These are phyloP conservation scores for Monochamus saltuarius DNA, from an alignment of 1,140 invertebrate genomes.

Conservation along the genomic window DNA sequence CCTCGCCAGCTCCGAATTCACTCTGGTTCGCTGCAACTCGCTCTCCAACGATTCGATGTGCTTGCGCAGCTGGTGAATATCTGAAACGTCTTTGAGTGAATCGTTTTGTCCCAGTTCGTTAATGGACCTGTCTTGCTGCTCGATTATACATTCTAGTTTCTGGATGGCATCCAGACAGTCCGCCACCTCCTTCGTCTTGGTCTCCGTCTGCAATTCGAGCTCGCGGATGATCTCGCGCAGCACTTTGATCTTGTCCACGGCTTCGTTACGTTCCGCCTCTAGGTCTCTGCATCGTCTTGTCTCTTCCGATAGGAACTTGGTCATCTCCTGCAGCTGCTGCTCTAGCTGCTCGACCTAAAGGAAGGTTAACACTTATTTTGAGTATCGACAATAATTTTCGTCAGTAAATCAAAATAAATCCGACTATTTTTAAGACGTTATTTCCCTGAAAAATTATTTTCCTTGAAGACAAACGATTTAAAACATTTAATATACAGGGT, in stretches of 20 bases:
- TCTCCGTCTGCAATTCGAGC: conserved; percentile 69
- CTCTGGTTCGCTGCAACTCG: conserved; percentile 59
- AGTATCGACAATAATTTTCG: not conserved
- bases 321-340: conserved; percentile 67
- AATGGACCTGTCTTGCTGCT: conserved; percentile 54
- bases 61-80: conserved; percentile 54
- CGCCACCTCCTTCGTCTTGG: conserved; percentile 54
- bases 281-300: conserved; percentile 60
- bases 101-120: conserved; percentile 50
- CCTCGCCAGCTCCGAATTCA: conserved; percentile 59
- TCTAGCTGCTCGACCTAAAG: conserved; percentile 68
- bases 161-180: conserved; percentile 53
- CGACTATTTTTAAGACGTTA: too few relatives aligned
- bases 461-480: too few relatives aligned
- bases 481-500: too few relatives aligned
- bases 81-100: conserved; percentile 56
- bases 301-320: conserved; percentile 59
- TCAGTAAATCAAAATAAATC: too few relatives aligned
- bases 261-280: conserved; percentile 67
- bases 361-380: not conserved
- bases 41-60: conserved; percentile 59
- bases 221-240: conserved; percentile 75
- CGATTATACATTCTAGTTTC: conserved; percentile 51
- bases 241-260: conserved; percentile 69
- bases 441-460: too few relatives aligned